Percentiles rank a stretch among this genome's conserved stretches.
These are phyloP conservation scores for Calidris pygmaea DNA, from an alignment of 2,113 vertebrate species.

Conservation along the genomic window DNA sequence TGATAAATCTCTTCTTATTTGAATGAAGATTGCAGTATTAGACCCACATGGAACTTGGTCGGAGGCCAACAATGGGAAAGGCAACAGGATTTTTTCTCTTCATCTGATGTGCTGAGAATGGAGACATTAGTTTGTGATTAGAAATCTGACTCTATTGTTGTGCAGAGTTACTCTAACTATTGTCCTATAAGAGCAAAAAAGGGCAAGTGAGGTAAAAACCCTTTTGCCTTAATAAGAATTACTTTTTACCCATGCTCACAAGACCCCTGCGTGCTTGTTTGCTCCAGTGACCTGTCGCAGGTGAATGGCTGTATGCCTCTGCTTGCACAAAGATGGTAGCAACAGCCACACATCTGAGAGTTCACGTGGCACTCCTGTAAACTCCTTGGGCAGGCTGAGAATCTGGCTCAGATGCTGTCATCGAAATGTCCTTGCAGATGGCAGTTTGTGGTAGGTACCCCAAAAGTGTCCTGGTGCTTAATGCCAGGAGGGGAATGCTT, in stretches of 20 bases:
- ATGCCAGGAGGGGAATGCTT: neutral
- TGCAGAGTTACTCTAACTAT: constrained; percentile 8
- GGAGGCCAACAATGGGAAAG: neutral
- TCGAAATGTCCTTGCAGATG: neutral
- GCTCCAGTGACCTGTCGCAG: neutral
- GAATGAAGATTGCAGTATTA: constrained; percentile 42
- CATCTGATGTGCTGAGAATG: neutral
- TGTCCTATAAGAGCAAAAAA: neutral
- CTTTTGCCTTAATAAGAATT: neutral
- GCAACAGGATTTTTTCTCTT: neutral
- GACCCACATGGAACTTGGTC: constrained; percentile 56
- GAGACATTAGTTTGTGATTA: constrained; percentile 40
- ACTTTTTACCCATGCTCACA: neutral
- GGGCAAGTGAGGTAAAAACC: constrained; percentile 32
- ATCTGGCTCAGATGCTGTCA: neutral
- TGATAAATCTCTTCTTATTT: constrained; percentile 57
- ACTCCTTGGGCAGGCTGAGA: neutral
- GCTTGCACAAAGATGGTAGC: neutral
- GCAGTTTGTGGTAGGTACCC: neutral
- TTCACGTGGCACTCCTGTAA: neutral
- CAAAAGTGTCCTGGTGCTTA: neutral
- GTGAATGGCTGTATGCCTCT: neutral
- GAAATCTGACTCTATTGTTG: constrained; percentile 25
- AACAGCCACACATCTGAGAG: neutral
- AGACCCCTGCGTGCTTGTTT: neutral